phyloP scores from a whole-genome alignment of 2,113 vertebrate genomes.

The Hassar affinis region DNA sequence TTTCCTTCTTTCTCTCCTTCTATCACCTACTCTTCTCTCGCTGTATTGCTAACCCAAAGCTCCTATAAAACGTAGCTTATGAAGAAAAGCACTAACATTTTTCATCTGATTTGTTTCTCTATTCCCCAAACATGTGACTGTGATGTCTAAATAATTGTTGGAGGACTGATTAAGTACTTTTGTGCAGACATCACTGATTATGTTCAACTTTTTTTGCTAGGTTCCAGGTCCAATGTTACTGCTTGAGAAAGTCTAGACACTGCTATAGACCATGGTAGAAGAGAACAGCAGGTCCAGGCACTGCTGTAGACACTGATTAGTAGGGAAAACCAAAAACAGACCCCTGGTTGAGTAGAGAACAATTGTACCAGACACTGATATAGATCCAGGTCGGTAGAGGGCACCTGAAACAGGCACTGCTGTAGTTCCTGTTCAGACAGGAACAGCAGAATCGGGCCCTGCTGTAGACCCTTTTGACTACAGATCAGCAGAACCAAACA shows the following conservation, averaged over 20 bases:
- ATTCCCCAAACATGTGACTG: neutral
- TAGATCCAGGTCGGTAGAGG: neutral
- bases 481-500: neutral
- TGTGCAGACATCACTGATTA: no score
- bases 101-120: neutral
- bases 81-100: neutral
- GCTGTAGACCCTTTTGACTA: neutral
- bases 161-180: neutral
- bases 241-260: neutral
- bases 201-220: neutral
- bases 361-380: neutral
- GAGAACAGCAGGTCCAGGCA: neutral
- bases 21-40: neutral
- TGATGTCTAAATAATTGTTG: neutral
- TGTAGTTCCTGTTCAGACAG: neutral
- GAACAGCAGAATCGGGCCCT: neutral
- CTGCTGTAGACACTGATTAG: neutral
- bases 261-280: neutral
- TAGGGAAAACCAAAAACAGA: neutral
- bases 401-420: neutral
- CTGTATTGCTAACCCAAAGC: neutral
- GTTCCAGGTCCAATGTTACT: neutral
- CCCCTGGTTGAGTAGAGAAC: no score
- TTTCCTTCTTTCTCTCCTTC: neutral
- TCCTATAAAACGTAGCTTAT: neutral